phyloP scores from a whole-genome alignment of 2,888 invertebrate genomes.

The Leptogaster cylindrica region DNA sequence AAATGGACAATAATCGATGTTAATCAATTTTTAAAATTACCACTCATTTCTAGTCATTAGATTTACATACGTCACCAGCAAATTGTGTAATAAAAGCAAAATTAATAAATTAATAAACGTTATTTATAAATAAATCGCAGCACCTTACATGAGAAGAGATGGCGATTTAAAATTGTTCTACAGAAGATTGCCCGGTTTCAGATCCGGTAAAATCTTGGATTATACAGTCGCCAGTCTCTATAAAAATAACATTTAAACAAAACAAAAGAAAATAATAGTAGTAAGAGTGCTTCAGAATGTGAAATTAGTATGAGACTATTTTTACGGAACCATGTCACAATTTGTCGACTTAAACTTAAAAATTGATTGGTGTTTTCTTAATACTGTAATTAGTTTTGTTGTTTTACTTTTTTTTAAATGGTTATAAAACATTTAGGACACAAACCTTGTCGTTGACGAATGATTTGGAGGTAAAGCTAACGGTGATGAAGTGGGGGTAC shows the following conservation, averaged over 20 bases:
- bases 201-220: constrained; percentile 57
- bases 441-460: constrained; percentile 61
- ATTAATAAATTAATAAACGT: too few relatives aligned
- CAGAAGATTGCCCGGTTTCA: not conserved
- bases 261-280: too few relatives aligned
- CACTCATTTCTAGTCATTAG: too few relatives aligned
- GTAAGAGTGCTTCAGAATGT: constrained; percentile 45
- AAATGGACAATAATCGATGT: too few relatives aligned
- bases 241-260: constrained; percentile 47
- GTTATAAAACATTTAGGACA: constrained; percentile 47
- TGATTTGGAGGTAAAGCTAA: constrained; percentile 56
- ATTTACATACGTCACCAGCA: too few relatives aligned
- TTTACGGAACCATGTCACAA: not conserved
- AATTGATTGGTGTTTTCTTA: constrained; percentile 15
- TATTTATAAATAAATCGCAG: constrained; percentile 15
- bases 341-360: constrained; percentile 19
- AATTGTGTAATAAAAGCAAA: too few relatives aligned
- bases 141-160: constrained; percentile 20
- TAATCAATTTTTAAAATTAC: too few relatives aligned
- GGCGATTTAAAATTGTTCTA: not conserved
- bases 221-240: constrained; percentile 61
- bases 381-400: constrained; percentile 22
- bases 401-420: constrained; percentile 20
- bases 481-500: constrained; percentile 60
- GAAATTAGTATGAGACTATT: constrained; percentile 42